A percentile compares a stretch with the other conserved stretches of the same genome.
phyloP scores from a whole-genome alignment of 2,888 invertebrate genomes.

The Ariolimax columbianus region DNA sequence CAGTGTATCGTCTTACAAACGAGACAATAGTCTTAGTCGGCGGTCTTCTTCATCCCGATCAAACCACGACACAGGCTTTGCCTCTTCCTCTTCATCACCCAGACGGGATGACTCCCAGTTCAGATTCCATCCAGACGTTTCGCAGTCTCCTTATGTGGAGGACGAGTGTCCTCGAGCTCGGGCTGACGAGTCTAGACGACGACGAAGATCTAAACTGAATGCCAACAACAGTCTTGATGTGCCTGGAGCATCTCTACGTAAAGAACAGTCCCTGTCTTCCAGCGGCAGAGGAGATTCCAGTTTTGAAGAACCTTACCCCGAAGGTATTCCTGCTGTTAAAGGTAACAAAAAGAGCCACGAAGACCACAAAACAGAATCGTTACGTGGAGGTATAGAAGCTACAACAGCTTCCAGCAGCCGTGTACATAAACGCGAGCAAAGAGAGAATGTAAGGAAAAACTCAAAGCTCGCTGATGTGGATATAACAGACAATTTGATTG shows the following conservation, averaged over 20 bases:
- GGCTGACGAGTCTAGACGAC: neutral
- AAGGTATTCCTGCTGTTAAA: neutral
- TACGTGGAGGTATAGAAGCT: too few species aligned
- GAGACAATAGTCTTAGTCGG: constrained; percentile 16
- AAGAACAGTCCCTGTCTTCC: constrained; percentile 43
- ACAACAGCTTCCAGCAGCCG: neutral
- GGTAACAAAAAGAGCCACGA: neutral
- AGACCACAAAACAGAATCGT: neutral
- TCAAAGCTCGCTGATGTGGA: neutral
- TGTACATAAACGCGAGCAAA: neutral
- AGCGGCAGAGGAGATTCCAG: constrained; percentile 41
- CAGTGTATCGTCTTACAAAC: neutral
- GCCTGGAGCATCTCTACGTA: constrained; percentile 1
- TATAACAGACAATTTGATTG: neutral
- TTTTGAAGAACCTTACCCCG: constrained; percentile 31
- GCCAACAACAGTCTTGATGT: constrained; percentile 30
- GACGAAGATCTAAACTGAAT: neutral
- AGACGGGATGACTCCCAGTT: constrained; percentile 43
- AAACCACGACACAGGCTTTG: constrained; percentile 46
- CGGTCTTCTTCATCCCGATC: constrained; percentile 34
- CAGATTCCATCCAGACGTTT: constrained; percentile 11
- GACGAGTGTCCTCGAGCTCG: constrained; percentile 11
- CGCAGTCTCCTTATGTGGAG: constrained; percentile 12
- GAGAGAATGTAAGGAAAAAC: neutral
- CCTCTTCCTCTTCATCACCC: constrained; percentile 39